These are phyloP conservation scores for Tyrannus savana DNA, from an alignment of 2,113 vertebrate species.

Conservation along the genomic window DNA sequence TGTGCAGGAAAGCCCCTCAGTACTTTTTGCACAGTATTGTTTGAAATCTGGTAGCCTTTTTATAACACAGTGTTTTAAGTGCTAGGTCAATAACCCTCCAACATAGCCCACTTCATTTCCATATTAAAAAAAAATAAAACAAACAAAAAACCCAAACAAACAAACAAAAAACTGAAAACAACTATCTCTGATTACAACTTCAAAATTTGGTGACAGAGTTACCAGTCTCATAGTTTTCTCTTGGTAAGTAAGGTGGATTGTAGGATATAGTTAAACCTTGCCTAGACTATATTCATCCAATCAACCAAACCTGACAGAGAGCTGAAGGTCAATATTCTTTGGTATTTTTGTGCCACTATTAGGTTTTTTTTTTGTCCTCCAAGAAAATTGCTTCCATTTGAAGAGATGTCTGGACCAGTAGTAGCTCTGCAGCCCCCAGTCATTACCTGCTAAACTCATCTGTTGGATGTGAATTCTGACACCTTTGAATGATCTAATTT, in stretches of 20 bases:
- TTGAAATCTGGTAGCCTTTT: neutral
- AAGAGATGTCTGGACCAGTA: neutral
- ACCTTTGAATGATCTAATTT: constrained; percentile 35
- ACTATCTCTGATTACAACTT: neutral
- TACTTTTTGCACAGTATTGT: neutral
- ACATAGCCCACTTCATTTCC: accelerated
- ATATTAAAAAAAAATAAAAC: too few relatives aligned
- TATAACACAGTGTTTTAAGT: neutral
- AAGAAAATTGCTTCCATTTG: constrained; percentile 1
- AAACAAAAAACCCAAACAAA: neutral
- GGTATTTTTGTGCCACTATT: neutral
- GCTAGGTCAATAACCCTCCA: neutral
- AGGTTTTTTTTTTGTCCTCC: neutral
- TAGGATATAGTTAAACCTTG: neutral
- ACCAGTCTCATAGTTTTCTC: neutral
- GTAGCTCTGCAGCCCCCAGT: neutral
- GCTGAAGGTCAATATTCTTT: neutral
- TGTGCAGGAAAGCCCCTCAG: neutral
- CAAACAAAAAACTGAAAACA: neutral
- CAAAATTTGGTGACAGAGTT: neutral
- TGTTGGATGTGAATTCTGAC: neutral
- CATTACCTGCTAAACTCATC: neutral
- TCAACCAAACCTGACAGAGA: neutral
- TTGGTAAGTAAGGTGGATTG: neutral
- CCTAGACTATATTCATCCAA: neutral